These are phyloP conservation scores for Cataglyphis rosenhaueri DNA, from an alignment of 2,888 invertebrate genomes.

Conservation along the genomic window DNA sequence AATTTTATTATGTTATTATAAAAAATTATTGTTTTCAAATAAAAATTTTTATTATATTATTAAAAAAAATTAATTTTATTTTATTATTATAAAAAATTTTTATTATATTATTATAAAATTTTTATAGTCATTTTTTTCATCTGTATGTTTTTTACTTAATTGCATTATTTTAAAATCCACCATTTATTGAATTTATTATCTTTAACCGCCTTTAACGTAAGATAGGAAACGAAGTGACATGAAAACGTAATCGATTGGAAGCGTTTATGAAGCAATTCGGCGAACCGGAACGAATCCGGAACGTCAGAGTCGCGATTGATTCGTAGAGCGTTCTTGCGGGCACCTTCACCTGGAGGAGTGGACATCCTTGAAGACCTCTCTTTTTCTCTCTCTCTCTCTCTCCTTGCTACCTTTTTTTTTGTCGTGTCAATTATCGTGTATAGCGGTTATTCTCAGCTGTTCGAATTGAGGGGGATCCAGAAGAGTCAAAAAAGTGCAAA, in stretches of 20 bases:
- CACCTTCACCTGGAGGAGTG: constrained; percentile 73
- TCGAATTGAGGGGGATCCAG: constrained; percentile 43
- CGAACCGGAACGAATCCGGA: constrained; percentile 74
- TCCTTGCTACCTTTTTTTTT: constrained; percentile 59
- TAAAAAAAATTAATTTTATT: too few species aligned
- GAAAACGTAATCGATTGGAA: constrained; percentile 49
- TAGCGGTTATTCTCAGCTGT: constrained; percentile 57
- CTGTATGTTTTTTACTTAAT: not conserved
- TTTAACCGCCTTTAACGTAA: constrained; percentile 8
- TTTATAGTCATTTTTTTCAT: too few species aligned
- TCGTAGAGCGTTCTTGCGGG: constrained; percentile 66
- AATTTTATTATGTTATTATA: too few species aligned
- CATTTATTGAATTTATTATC: not conserved
- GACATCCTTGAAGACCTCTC: constrained; percentile 74
- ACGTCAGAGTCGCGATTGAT: constrained; percentile 66
- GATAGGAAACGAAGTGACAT: constrained; percentile 30
- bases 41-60: too few species aligned
- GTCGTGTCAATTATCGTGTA: constrained; percentile 66
- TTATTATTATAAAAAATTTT: too few species aligned
- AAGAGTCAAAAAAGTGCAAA: not conserved
- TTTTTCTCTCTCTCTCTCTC: not conserved
- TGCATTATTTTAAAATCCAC: not conserved
- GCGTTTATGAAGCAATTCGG: constrained; percentile 71
- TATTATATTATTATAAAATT: too few species aligned
- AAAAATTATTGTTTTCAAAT: too few species aligned